phyloP scores from a whole-genome alignment of 1,140 invertebrate genomes.

The Parapsyche elsis region DNA sequence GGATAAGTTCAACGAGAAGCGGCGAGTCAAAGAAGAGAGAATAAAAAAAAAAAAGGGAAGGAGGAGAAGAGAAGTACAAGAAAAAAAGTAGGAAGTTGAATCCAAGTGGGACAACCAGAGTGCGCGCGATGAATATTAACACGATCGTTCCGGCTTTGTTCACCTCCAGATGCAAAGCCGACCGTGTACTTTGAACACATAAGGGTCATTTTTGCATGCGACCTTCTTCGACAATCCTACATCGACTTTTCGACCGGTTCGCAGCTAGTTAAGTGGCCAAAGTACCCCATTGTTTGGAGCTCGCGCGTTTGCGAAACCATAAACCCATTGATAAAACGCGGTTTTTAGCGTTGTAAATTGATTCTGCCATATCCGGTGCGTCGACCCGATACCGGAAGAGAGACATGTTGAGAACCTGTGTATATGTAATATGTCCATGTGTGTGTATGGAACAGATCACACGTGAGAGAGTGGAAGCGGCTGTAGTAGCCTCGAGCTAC shows the following conservation, averaged over 20 bases:
- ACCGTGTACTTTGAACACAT: not conserved
- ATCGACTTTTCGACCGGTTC: too few relatives aligned
- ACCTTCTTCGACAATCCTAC: too few relatives aligned
- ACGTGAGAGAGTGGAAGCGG: constrained; percentile 34
- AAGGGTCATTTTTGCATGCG: not conserved
- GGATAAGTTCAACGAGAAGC: constrained; percentile 4
- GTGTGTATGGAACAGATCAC: not conserved
- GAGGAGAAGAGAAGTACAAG: not conserved
- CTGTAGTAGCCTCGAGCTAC: not conserved
- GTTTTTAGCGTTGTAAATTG: not conserved
- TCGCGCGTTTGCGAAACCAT: not conserved
- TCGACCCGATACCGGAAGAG: not conserved
- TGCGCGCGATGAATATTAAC: constrained; percentile 42
- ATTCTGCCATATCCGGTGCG: not conserved
- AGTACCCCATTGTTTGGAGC: not conserved
- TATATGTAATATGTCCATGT: not conserved
- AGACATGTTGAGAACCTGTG: not conserved
- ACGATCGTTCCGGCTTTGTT: not conserved
- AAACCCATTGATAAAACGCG: not conserved
- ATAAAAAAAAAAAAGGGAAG: constrained; percentile 14
- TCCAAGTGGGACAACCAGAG: constrained; percentile 35
- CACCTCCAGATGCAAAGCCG: not conserved
- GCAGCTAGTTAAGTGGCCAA: not conserved
- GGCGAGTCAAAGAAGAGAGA: constrained; percentile 3
- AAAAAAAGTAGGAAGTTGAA: constrained; percentile 37